Conservation (phyloP, 2,797 vertebrate species). For the Coregonus sp. region DNA sequence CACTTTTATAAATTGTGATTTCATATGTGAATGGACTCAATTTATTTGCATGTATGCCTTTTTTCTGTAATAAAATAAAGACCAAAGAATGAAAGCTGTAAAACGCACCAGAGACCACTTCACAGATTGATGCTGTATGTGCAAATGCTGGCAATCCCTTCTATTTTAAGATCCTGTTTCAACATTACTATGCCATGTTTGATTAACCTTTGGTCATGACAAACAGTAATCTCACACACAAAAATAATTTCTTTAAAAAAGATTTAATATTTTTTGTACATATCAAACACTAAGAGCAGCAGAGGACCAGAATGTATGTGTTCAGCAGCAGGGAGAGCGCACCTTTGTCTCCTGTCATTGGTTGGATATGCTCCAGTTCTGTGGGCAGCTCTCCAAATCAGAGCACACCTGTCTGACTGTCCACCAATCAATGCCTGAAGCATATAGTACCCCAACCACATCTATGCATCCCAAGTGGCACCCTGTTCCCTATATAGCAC, state of each 20-base stretch:
- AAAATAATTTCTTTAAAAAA: slow-evolving; percentile 77
- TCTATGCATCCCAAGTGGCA: not conserved
- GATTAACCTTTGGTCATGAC: not conserved
- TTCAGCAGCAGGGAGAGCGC: slow-evolving; percentile 81
- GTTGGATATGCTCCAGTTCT: slow-evolving; percentile 57
- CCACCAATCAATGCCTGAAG: not conserved
- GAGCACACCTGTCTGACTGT: too few relatives aligned
- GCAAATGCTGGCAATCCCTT: not conserved
- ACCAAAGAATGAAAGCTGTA: not conserved
- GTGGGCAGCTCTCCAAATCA: not conserved
- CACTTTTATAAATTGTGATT: not conserved
- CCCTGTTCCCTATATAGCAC: not conserved
- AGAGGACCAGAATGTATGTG: slow-evolving; percentile 70
- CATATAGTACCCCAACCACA: slow-evolving; percentile 10
- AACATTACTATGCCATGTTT: not conserved
- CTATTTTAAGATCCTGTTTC: not conserved
- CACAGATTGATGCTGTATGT: too few relatives aligned
- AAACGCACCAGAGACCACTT: too few relatives aligned
- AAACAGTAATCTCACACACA: slow-evolving; percentile 45
- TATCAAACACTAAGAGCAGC: slow-evolving; percentile 82
- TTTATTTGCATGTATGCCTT: not conserved
- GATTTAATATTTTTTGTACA: slow-evolving; percentile 83
- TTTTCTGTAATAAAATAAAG: not conserved
- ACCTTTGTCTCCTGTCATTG: slow-evolving; percentile 54
- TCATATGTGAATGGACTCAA: not conserved